Base-by-base conservation (phyloP, 2,113 vertebrate species). In the Paratilapia polleni region DNA sequence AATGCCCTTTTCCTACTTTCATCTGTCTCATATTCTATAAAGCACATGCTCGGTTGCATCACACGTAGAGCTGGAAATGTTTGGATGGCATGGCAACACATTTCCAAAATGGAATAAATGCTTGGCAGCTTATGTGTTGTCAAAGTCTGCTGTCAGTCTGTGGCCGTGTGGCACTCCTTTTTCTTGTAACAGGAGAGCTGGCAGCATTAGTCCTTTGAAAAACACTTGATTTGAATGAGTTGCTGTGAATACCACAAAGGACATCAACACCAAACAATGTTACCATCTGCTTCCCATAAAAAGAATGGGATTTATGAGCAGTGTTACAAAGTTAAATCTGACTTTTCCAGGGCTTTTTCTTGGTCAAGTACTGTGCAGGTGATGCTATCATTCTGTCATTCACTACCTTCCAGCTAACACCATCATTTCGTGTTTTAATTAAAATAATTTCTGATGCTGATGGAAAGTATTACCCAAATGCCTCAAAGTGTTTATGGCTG, bases 281-380 rank as follows among this genome's bases (percentile, higher is more conserved):
- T 41, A 63, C 92, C 91, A 92, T 92, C 92, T 93, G 93, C 86
- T 92, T 80, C 81, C 58, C 74, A 88, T 92, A 85, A 91, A 89
- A 36, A 6, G 43, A 12, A 41, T 19, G 6, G 76, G 58, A 88
- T 87, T 92, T 92, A 88, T 34, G 9, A 89, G 84, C 61, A 26
- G 81, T 5, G 43, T 24, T 52, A 61, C 43, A 88, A 63, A 63
- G 19, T 52, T 52, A 79, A 24, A 76, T 87, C 79, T 83, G 84
- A 43, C 49, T 78, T 90, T 92, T 87, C 52, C 59, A 56, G 60
- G 57, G 47, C 73, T 89, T 3, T 60, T 83, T 90, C 78, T 85
- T 47, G 8, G 41, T 56, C 77, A 59, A 82, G 66, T 85, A 24
- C 78, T 22, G 54, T 62, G 84, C 85, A 87, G 89, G 78, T 87